Percentiles rank a stretch among this genome's conserved stretches.
phyloP scores from a whole-genome alignment of 2,888 invertebrate genomes.

The Leucania comma region DNA sequence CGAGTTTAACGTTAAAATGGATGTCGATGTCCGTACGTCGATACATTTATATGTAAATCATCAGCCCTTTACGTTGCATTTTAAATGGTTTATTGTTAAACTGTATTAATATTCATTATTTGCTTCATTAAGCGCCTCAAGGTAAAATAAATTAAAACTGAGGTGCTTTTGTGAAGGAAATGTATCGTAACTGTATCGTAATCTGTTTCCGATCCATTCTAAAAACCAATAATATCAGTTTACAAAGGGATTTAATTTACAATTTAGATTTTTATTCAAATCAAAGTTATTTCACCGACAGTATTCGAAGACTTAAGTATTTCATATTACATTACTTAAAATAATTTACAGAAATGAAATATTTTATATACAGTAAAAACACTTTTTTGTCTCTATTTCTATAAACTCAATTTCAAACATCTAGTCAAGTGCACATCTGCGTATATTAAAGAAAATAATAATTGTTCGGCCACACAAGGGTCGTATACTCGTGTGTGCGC shows the following conservation, averaged over 20 bases:
- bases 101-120: constrained; percentile 69
- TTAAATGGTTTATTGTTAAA: constrained; percentile 70
- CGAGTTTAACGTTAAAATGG: constrained; percentile 59
- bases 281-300: neutral
- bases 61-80: constrained; percentile 65
- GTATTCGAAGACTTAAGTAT: constrained; percentile 3
- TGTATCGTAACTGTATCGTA: constrained; percentile 17
- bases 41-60: constrained; percentile 71
- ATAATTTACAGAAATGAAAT: neutral
- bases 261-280: constrained; percentile 42
- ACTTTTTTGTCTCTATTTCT: constrained; percentile 10
- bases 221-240: constrained; percentile 24
- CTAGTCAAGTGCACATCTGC: constrained; percentile 27
- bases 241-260: constrained; percentile 38
- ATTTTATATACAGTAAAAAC: constrained; percentile 4
- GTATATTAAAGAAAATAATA: constrained; percentile 47
- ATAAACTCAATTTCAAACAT: constrained; percentile 1
- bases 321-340: neutral
- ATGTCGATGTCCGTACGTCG: constrained; percentile 58
- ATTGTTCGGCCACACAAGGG: constrained; percentile 43
- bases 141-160: constrained; percentile 57
- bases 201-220: constrained; percentile 56
- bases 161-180: constrained; percentile 53
- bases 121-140: constrained; percentile 60
- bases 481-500: constrained; percentile 32